Base-by-base conservation (phyloP, 53 echinoderm and acorn worm species). In the Patiria pectinifera region DNA sequence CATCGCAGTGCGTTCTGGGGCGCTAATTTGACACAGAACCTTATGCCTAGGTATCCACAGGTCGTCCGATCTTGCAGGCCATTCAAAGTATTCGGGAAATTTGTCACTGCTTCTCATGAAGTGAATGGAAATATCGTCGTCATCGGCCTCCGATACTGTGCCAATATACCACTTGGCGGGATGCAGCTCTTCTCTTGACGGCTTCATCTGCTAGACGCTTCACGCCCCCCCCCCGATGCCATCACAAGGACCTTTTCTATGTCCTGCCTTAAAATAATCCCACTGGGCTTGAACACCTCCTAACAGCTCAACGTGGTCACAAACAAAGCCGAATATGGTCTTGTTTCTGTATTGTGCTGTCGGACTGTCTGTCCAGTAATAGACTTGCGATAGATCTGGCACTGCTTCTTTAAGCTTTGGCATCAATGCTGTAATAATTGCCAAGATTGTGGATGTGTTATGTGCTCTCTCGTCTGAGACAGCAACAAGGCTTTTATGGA, bases 401-500 rank as follows among this genome's bases (percentile, higher is more conserved):
- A 82, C 58, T 19, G 58, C 48, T 82, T 82, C 82, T 21, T 82
- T 82, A 48, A 82, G 19, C 82, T 82, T 82, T 48, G 82, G 82
- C 82, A 82, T 82, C 82, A 48, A 82, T 48, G 9, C 48, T 82
- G 82, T 19, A 82, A 48, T 82, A 48, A 19, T 48, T 84, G 45
- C 84, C 22, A 84, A 14, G 62, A 84, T 69, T 69, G 83, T 58
- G 62, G 83, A 84, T 61, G 84, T 84, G 63, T 63, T 63, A 35
- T 69, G 84, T 12, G 83, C 89, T 48, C 94, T 69, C 84, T 92
- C 93, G 3, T 86, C 93, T n/a, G 91, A 95, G 23, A 95, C 82
- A 5, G 97, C 93, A 24, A 94, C 94, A 11, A 97, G 87, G 9
- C 92, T 97, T 91, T 94, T 95, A 63, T 97, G 94, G 48, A 97